Base-by-base conservation (phyloP, 2,797 vertebrate species). In the Pipistrellus pygmaeus region DNA sequence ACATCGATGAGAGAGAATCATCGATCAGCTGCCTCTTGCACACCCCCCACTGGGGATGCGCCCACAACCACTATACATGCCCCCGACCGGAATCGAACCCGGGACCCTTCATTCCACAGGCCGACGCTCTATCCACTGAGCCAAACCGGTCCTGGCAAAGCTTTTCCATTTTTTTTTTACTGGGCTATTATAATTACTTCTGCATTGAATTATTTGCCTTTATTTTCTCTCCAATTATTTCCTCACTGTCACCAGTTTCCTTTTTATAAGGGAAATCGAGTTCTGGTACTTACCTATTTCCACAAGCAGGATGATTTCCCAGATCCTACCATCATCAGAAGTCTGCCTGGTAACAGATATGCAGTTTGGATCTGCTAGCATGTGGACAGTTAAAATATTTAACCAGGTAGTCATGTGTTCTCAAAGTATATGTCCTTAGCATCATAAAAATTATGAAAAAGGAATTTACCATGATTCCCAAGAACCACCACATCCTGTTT, bases 381-480 rank as follows among this genome's bases (percentile, higher is more conserved):
- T 91, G 30, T 92, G 71, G 44, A 86, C 30, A 60, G 10, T 60
- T 69, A 60, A 62, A 62, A 23, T 73, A 32, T 64, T 90, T 92
- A 87, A 77, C 35, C 23, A 75, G 72, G 57, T 71, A 80, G 8
- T 23, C 32, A 55, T 41, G 18, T 57, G 25, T 38, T 38, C 86
- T 95, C 51, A 46, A 71, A 57, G 25, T 44, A 80, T 27, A 53
- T 92, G 72, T 30, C 18, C 6, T 60, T 64, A 55, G 11, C n/a
- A 71, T 71, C 27, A 82, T 71, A 41, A 94, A 20, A 23, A 1
- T 5, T 30, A 77, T 62, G 55, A 69, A 93, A 88, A 30, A 32
- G 14, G 12, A 27, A 81, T 41, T 32, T 72, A 55, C 4, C 13
- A 64, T 5, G 23, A n/a, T 87, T 68, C 8, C 32, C 20, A 82